A percentile compares a stretch with the other conserved stretches of the same genome.
Conservation (phyloP, 2,797 vertebrate genomes). For the Semaprochilodus insignis region DNA sequence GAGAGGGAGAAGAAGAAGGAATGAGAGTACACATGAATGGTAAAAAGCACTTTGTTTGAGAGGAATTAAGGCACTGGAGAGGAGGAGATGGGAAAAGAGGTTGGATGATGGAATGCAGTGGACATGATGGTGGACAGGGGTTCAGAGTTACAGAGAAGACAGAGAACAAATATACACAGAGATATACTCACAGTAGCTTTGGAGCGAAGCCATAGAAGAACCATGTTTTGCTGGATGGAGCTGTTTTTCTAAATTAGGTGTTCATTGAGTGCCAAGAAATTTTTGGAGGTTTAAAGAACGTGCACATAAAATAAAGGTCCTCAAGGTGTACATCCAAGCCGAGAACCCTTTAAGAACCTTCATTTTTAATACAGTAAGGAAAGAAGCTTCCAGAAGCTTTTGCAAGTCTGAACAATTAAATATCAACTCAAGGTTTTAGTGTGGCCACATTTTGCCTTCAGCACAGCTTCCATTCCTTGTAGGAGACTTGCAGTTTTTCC, state of each 20-base stretch:
- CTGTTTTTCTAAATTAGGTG: no score
- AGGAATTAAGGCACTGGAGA: not conserved
- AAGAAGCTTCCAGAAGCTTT: not conserved
- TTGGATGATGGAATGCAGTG: constrained; percentile 1
- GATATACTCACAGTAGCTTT: not conserved
- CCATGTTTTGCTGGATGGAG: not conserved
- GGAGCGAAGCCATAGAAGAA: not conserved
- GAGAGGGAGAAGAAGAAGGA: constrained; percentile 22
- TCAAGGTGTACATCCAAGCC: not conserved
- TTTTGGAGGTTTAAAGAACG: not conserved
- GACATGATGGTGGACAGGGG: not conserved
- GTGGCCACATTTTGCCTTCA: no score
- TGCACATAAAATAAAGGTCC: not conserved
- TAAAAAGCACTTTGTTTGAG: constrained; percentile 39
- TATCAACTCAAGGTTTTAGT: no score
- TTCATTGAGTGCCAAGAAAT: not conserved
- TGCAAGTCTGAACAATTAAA: no score
- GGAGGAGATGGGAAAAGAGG: constrained; percentile 4
- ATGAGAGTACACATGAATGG: constrained; percentile 37
- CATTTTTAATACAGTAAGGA: not conserved
- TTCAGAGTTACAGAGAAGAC: not conserved
- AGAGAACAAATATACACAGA: not conserved
- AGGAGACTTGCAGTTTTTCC: no score
- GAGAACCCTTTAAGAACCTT: not conserved
- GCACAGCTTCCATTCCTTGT: no score